phyloP scores from a whole-genome alignment of 2,797 vertebrate genomes.

The Melanotaenia parkinsoni region DNA sequence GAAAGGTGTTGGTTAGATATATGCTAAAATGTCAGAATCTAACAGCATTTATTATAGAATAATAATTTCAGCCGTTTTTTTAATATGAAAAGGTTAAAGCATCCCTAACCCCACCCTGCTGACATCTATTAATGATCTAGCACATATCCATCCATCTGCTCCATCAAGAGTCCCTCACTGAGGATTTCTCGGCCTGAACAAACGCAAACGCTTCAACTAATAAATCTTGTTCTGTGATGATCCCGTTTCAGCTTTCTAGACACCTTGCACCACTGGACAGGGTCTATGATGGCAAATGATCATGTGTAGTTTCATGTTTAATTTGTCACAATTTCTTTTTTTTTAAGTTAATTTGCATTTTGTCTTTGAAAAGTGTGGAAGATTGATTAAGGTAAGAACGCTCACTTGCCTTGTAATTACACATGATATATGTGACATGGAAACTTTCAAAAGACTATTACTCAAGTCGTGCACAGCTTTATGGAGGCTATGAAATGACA shows the following conservation, averaged over 20 bases:
- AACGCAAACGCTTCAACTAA: not conserved
- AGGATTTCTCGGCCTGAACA: not conserved
- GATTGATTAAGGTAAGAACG: not conserved
- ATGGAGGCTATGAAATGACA: not conserved
- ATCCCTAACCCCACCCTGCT: not conserved
- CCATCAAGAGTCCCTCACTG: not conserved
- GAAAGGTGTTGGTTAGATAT: too few species aligned
- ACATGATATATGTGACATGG: conserved; percentile 2
- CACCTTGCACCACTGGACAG: conserved; percentile 2
- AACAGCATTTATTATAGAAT: not conserved
- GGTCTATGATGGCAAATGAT: not conserved
- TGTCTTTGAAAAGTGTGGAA: not conserved
- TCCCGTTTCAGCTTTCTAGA: not conserved
- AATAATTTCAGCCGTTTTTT: not conserved
- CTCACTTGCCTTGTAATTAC: not conserved
- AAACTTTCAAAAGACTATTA: not conserved
- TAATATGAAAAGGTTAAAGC: not conserved
- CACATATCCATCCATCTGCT: not conserved
- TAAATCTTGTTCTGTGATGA: not conserved
- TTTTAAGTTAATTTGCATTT: conserved; percentile 5
- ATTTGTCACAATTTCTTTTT: not conserved
- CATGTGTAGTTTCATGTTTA: not conserved
- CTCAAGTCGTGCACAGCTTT: conserved; percentile 1
- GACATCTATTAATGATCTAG: not conserved
- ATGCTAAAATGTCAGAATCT: not conserved